phyloP scores from a whole-genome alignment of 2,113 vertebrate species.

The Uria aalge region DNA sequence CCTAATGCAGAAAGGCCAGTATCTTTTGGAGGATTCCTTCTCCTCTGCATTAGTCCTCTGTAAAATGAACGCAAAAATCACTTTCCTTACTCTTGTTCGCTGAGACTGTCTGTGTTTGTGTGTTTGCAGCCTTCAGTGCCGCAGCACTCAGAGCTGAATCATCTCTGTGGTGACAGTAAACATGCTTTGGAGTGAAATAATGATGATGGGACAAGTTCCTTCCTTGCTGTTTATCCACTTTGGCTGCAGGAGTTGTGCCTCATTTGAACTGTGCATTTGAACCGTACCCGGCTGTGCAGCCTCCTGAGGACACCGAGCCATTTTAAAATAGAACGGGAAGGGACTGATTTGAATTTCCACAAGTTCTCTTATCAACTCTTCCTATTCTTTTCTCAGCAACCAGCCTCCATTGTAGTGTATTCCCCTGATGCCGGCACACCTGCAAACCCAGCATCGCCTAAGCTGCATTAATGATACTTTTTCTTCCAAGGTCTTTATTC shows the following conservation, averaged over 20 bases:
- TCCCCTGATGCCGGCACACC: not conserved
- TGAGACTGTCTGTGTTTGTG: not conserved
- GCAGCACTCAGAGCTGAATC: not conserved
- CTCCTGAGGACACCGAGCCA: not conserved
- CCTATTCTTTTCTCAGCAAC: not conserved
- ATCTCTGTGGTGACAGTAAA: not conserved
- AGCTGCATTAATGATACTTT: rapidly evolving
- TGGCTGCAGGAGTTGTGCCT: not conserved
- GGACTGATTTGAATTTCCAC: not conserved
- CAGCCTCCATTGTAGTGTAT: rapidly evolving
- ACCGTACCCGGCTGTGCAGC: not conserved
- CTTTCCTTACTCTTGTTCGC: not conserved
- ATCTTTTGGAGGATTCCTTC: not conserved
- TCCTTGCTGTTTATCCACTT: not conserved
- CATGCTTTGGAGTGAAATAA: not conserved
- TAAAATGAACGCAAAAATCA: not conserved
- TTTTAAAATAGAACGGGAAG: not conserved
- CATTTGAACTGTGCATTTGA: not conserved
- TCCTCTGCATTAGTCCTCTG: not conserved
- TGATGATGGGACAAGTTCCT: not conserved
- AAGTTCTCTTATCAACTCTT: not conserved
- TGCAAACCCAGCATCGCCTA: not conserved
- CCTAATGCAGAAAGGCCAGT: not conserved
- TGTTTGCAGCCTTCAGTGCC: not conserved
- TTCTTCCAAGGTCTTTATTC: not conserved